Base-by-base conservation (phyloP, 1,140 invertebrate species). In the Apis laboriosa region DNA sequence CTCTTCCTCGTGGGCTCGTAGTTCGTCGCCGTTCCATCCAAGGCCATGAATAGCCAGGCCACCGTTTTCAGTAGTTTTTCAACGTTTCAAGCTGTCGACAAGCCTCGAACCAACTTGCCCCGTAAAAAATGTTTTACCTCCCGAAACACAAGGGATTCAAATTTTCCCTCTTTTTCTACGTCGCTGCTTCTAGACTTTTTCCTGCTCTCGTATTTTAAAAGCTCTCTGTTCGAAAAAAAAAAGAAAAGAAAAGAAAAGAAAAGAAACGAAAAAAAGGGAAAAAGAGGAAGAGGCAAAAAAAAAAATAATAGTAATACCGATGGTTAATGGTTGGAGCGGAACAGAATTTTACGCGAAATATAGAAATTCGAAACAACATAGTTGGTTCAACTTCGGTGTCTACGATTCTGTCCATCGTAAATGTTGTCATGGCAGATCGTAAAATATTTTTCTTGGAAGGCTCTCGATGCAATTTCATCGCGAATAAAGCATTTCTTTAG, bases 101-200 rank as follows among this genome's bases (percentile, higher is more conserved):
- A 56, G 55, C 67, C 7, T 9, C 51, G 24, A 56, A 56, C 71
- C 17, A 53, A 76, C 60, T 76, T 34, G n/a, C 58, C 28, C 28
- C 71, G 19, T 76, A 28, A 76, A 76, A 76, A 76, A 76, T 76
- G 60, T 75, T 75, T 51, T 53, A 53, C 74, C 43, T 63, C 60
- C 24, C 60, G 58, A 28, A 64, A 76, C 49, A 76, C 34, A 19
- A 1, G 15, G 58, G 28, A 56, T 34, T 55, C 55, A 58, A 51
- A 72, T 72, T 34, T 43, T 15, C 1, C 19, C 8, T 28, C 53
- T 9, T 24, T 28, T 72, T 12, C 43, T 21, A 7, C 28, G 9
- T 12, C 19, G 21, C 55, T 13, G 55, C 55, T n/a, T 24, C 55
- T 17, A 11, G 19, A 19, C 56, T 74, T 74, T 43, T 74, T 74